Conservation (phyloP, 2,797 vertebrate species). For the Staurois parvus region DNA sequence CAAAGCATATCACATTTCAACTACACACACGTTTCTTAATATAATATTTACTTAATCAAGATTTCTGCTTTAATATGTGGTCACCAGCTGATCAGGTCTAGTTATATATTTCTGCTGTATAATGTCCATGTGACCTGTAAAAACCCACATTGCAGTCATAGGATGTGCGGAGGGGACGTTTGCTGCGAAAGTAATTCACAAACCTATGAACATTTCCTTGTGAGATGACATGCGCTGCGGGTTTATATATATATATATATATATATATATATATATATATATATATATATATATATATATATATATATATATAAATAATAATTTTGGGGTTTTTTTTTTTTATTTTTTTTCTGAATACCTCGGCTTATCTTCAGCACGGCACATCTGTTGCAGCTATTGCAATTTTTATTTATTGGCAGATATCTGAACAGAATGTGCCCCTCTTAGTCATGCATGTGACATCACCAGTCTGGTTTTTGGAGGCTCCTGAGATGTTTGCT, state of each 20-base stretch:
- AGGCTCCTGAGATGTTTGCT: slow-evolving; percentile 61
- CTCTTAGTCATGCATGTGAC: slow-evolving; percentile 34
- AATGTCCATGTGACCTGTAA: background rate
- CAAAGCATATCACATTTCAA: no score
- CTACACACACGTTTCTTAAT: background rate
- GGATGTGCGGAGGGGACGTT: background rate
- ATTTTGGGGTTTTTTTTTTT: background rate
- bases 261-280: no score
- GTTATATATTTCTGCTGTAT: background rate
- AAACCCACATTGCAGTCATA: background rate
- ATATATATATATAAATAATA: no score
- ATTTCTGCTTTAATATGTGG: background rate
- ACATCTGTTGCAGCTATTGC: background rate
- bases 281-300: no score
- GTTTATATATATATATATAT: background rate
- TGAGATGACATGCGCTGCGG: background rate
- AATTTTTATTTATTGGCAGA: background rate
- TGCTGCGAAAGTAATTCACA: no score
- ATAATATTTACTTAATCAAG: no score
- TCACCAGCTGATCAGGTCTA: background rate
- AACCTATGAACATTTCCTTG: no score
- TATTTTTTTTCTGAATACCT: background rate
- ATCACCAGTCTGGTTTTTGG: slow-evolving; percentile 38
- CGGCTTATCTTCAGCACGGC: background rate
- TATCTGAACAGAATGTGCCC: background rate